Evolutionary conservation across 2,113 vertebrate genomes (phyloP), one percentile per base, ranked within the genome.

Genomic region (Choloepus hoffmanni): DNA sequence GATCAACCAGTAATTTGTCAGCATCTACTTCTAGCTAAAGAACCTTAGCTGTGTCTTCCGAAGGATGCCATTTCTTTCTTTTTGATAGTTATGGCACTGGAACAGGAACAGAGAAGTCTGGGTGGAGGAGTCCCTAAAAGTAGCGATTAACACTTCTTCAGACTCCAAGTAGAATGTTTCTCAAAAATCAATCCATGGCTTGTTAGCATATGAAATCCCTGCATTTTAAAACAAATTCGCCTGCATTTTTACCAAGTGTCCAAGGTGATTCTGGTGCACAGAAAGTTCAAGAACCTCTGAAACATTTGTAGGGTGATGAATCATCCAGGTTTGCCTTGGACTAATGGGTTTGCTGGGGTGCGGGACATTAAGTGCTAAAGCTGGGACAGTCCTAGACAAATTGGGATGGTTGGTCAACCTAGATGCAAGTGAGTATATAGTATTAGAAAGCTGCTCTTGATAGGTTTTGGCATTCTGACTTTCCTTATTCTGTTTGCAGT

Each of bases 1-100:
- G 53, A 60, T 36, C 62, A 94, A 23, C 92, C 85, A 81, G 72
- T 86, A 86, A 79, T 86, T 85, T 95, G 45, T 93, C n/a, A 30
- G 23, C 76, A 19, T 79, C 83, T 89, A 18, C 73, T 89, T 82
- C 92, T 90, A 67, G 43, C 68, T 92, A 58, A 53, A 36, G 43
- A 94, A 92, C 53, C 40, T 88, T 85, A 43, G 48, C 83, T 92
- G 3, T 77, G 62, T 93, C 89, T 96, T 78, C 62, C 43, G 77
- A 68, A 91, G 50, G 21, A 62, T 77, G 67, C 45, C 30, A 81
- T 94, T 94, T 96, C n/a, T 93, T 94, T 93, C 78, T 45, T 74
- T 85, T 76, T 62, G 60, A 0, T 82, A 95, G 95, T 83, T 85
- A 92, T 78, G 62, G 48, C 88, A 95, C 96, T 63, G 33, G 50